Percentiles rank a stretch among this genome's conserved stretches.
phyloP scores from a whole-genome alignment of 2,888 invertebrate species.

The Stenolophus ochropezus region DNA sequence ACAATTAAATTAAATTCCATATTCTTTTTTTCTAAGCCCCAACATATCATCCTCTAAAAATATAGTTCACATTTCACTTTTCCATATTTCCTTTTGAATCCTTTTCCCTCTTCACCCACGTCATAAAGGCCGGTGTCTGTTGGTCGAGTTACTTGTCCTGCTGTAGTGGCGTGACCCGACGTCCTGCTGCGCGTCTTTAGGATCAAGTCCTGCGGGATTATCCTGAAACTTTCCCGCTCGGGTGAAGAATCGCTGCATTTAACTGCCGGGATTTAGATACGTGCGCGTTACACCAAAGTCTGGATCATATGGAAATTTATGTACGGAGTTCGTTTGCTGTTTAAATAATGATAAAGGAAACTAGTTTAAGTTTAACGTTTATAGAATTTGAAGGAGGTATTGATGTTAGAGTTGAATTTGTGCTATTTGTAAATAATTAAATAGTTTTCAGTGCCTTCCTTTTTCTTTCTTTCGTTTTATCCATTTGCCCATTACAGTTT shows the following conservation, averaged over 20 bases:
- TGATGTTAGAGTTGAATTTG: too few species aligned
- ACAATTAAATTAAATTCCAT: too few species aligned
- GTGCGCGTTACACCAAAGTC: background rate
- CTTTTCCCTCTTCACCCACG: background rate
- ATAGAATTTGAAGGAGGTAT: background rate
- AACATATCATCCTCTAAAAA: too few species aligned
- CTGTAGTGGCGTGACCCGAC: background rate
- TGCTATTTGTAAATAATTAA: too few species aligned
- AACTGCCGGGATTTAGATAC: constrained; percentile 20
- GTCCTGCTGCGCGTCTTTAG: background rate
- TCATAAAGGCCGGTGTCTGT: background rate
- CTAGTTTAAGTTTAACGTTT: background rate
- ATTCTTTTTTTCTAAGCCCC: too few species aligned
- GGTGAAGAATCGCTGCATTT: constrained; percentile 2
- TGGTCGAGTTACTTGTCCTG: background rate
- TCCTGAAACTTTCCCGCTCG: background rate
- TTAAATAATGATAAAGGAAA: background rate
- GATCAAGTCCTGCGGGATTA: constrained; percentile 12
- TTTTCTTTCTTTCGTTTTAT: too few species aligned
- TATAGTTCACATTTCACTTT: background rate
- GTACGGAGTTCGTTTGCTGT: background rate
- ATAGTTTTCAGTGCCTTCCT: too few species aligned
- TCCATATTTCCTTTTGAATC: background rate
- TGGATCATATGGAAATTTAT: background rate
- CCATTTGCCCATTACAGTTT: too few species aligned